Base-by-base conservation (phyloP, 92 coral and sea anemone genomes). In the Chrysogorgia sp. region DNA sequence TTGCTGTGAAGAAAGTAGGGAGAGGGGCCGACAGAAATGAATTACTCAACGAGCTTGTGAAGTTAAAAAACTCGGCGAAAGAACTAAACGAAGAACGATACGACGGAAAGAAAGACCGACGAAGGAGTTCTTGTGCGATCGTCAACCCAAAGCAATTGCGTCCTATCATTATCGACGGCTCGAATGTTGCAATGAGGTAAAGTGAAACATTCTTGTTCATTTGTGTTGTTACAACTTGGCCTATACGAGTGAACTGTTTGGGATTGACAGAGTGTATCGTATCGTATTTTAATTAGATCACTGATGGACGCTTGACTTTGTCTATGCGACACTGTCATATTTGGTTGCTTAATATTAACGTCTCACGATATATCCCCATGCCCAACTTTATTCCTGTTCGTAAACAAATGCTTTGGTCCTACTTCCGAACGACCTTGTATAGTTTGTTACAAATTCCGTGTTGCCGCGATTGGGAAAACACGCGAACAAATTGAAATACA, bases 181-280 rank as follows among this genome's bases (percentile, higher is more conserved):
- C 97, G 29, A 96, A 96, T 86, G 97, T 96, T 19, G 99, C 99
- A 6, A 96, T 96, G 99, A 96, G 99, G 99, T 92, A 71, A 65
- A 87, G 0, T 33, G 9, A 17, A 33, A 50, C 24, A 71, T 63
- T 45, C 29, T 67, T 45, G 63, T 52, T 49, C 58, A 30, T 69
- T 75, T 66, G 48, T 13, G 37, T 10, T 25, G 32, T 47, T 47
- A 15, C 34, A 22, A 25, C 3, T 12, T 22, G 10, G 3, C 3
- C 34, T 67, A 21, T 67, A 23, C 20, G 74, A 40, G 28, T 22
- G 13, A 20, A 1, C 28, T 59, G 34, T 59, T 25, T 59, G 22
- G 1, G 34, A 59, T 47, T 47, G 2, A 2, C n/a, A 47, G n/a
- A 47, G n/a, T n/a, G n/a, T n/a, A 47, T n/a, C 12, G 43, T 37